These are phyloP conservation scores for Gymnocheta viridis DNA, from an alignment of 2,888 invertebrate genomes.

Conservation along the genomic window DNA sequence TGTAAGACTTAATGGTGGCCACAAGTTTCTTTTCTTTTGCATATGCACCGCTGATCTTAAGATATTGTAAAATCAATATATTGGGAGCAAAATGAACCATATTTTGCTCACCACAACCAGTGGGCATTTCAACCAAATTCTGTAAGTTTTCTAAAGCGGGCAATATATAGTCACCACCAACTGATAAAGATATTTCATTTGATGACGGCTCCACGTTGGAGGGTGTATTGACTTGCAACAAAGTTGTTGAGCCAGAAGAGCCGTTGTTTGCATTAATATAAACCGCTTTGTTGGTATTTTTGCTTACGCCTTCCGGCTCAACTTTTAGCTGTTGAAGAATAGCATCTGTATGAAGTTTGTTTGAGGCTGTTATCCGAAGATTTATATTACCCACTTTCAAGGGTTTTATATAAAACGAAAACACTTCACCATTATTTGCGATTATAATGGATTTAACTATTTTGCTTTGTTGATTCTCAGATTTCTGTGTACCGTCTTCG, in stretches of 20 bases:
- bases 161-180: constrained; percentile 41
- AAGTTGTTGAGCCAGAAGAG: not conserved
- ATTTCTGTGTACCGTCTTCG: not conserved
- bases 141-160: constrained; percentile 27
- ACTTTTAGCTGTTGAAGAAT: constrained; percentile 85
- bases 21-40: constrained; percentile 3
- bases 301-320: constrained; percentile 88
- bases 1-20: constrained; percentile 75
- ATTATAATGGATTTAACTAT: constrained; percentile 82
- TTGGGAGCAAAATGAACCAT: constrained; percentile 87
- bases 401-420: constrained; percentile 88
- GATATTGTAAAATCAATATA: constrained; percentile 78
- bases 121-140: constrained; percentile 70
- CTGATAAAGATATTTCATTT: constrained; percentile 83
- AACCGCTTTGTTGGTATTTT: constrained; percentile 71
- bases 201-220: constrained; percentile 83
- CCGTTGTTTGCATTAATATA: not conserved
- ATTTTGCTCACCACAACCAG: constrained; percentile 88
- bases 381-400: constrained; percentile 86
- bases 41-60: constrained; percentile 79
- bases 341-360: constrained; percentile 82
- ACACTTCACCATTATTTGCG: constrained; percentile 85
- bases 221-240: constrained; percentile 84
- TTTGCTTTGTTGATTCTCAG: constrained; percentile 61
- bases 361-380: constrained; percentile 87